A percentile compares a stretch with the other conserved stretches of the same genome.
Conservation (phyloP, 2,797 vertebrate genomes). For the Cryptoblepharus egeriae region DNA sequence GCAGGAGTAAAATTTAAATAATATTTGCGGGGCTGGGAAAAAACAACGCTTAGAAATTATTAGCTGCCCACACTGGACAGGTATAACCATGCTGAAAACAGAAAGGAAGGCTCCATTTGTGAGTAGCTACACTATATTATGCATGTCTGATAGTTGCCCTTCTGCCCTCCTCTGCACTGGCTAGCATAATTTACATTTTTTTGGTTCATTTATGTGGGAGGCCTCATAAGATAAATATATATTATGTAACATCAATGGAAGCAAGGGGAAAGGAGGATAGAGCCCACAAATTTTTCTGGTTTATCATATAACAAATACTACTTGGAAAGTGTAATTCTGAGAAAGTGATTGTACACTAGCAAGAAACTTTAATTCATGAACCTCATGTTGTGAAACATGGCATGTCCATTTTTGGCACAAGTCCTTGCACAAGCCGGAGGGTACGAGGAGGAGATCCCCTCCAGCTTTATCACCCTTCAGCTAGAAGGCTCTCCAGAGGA, state of each 20-base stretch:
- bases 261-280: neutral
- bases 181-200: neutral
- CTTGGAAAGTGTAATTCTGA: neutral
- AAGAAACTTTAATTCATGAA: neutral
- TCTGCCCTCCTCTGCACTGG: conserved; percentile 16
- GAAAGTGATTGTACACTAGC: neutral
- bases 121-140: neutral
- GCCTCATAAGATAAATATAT: neutral
- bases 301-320: neutral
- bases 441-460: too few species aligned
- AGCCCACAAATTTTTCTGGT: neutral
- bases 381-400: neutral
- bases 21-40: too few species aligned
- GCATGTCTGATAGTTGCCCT: conserved; percentile 18
- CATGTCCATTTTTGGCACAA: neutral
- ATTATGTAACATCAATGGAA: neutral
- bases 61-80: conserved; percentile 20
- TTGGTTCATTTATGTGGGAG: conserved; percentile 40
- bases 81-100: neutral
- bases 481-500: too few species aligned
- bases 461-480: too few species aligned
- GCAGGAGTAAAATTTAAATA: too few species aligned
- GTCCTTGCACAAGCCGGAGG: too few species aligned
- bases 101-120: conserved; percentile 13
- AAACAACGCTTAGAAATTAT: too few species aligned